Evolutionary conservation across 2,113 vertebrate genomes (phyloP).

Genomic region (Pandion haliaetus): DNA sequence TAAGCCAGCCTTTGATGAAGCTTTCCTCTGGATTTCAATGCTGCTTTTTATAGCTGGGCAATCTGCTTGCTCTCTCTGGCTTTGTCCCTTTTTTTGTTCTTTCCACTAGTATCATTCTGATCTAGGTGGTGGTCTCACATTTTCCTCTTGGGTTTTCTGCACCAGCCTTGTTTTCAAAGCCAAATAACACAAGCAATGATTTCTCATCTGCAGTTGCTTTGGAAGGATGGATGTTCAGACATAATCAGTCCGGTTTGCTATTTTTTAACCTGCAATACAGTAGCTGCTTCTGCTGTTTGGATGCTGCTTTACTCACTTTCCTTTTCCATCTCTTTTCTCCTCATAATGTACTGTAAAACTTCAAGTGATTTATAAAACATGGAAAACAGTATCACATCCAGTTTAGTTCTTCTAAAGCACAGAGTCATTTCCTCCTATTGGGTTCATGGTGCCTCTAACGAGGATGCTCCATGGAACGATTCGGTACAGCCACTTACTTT

Average conservation of each 20-base stretch:
- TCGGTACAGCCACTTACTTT: background rate
- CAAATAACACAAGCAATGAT: background rate
- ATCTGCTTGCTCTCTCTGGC: background rate
- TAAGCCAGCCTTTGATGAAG: slow-evolving; percentile 14
- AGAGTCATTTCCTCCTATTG: background rate
- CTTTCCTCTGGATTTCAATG: background rate
- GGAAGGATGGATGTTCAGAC: background rate
- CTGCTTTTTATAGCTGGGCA: background rate
- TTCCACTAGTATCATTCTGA: background rate
- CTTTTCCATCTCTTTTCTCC: background rate
- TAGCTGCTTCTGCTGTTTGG: background rate
- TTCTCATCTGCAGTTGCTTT: background rate
- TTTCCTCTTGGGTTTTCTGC: slow-evolving; percentile 10
- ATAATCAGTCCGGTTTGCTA: background rate
- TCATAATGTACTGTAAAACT: background rate
- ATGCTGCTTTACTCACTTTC: background rate
- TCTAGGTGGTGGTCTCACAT: background rate
- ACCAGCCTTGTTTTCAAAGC: background rate
- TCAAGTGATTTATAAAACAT: background rate
- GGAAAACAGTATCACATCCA: background rate
- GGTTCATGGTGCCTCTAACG: background rate
- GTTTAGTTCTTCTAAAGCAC: background rate
- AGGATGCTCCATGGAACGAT: background rate
- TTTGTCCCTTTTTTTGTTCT: background rate
- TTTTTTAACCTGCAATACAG: background rate